Base-by-base conservation (phyloP, 2,888 invertebrate genomes). In the Mesorhabditis spiculigera region DNA sequence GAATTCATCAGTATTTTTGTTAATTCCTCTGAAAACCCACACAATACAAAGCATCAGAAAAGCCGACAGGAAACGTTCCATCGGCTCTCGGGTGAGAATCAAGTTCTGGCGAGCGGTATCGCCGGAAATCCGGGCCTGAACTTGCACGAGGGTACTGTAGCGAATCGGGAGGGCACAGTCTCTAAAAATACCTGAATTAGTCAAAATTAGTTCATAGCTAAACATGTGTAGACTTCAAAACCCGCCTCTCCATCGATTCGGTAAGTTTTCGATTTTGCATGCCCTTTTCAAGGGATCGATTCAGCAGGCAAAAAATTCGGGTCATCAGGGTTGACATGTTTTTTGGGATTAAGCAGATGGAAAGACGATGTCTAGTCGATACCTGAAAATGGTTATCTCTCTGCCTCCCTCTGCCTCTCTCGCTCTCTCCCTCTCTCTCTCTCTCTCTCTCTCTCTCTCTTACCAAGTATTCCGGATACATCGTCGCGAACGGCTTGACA, bases 31-130 rank as follows among this genome's bases (percentile, higher is more conserved):
- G 28, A 28, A 28, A 28, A 28, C 28, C 28, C 28, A 50, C 58
- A 50, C n/a, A 13, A 50, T 50, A 50, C 58, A 50, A n/a, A 50
- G 58, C 58, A 50, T 50, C 58, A 50, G 8, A 50, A 50, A 50
- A 10, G 58, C 58, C 10, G 58, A 50, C 8, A 50, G 58, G n/a
- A 50, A 50, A 13, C 58, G 8, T 3, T 50, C 58, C 58, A 50
- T 13, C 8, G 58, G 58, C 8, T 50, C 58, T 1, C 58, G 58
- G 10, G 58, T 50, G 1, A 50, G 58, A 50, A 50, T 50, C 10
- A 50, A n/a, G 3, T 50, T 50, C 8, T 50, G 8, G 10, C n/a
- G 10, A 13, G 58, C 10, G 58, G 58, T n/a, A 13, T 50, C n/a
- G 8, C 58, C 58, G 58, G n/a, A 13, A 50, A 50, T 13, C n/a